Evolutionary conservation across 2,113 vertebrate genomes (phyloP).

Genomic region (Deroptyus accipitrinus): DNA sequence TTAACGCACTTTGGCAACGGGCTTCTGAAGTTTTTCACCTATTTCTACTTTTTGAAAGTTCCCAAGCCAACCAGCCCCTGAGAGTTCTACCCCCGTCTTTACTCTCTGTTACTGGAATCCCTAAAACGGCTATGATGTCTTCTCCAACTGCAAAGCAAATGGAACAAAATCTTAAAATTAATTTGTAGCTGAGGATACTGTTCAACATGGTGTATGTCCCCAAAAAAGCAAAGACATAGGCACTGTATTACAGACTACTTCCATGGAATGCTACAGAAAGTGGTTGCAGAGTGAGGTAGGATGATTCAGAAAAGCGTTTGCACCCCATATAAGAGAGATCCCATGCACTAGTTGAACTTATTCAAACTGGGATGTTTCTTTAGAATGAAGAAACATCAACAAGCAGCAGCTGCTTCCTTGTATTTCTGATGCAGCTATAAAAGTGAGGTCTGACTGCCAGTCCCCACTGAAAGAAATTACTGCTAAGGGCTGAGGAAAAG

Average conservation of each 20-base stretch:
- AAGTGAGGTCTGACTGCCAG: not conserved
- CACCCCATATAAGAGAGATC: not conserved
- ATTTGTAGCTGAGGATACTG: not conserved
- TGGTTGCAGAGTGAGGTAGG: not conserved
- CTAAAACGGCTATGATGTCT: not conserved
- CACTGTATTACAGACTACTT: not conserved
- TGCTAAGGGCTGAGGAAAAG: not conserved
- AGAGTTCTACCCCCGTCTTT: not conserved
- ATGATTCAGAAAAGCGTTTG: not conserved
- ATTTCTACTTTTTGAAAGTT: not conserved
- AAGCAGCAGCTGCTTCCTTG: not conserved
- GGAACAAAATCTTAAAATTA: not conserved
- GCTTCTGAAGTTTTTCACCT: not conserved
- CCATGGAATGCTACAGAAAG: not conserved
- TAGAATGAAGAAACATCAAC: not conserved
- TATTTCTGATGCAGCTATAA: not conserved
- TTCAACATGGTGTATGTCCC: rapidly evolving
- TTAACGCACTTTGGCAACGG: not conserved
- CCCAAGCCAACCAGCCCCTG: not conserved
- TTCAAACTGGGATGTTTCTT: not conserved
- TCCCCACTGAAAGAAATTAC: not conserved
- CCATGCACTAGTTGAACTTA: not conserved
- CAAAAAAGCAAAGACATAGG: not conserved
- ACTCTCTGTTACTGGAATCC: not conserved
- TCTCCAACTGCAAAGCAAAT: not conserved